Conservation (phyloP, 2,113 vertebrate genomes). For the Ursus arctos region DNA sequence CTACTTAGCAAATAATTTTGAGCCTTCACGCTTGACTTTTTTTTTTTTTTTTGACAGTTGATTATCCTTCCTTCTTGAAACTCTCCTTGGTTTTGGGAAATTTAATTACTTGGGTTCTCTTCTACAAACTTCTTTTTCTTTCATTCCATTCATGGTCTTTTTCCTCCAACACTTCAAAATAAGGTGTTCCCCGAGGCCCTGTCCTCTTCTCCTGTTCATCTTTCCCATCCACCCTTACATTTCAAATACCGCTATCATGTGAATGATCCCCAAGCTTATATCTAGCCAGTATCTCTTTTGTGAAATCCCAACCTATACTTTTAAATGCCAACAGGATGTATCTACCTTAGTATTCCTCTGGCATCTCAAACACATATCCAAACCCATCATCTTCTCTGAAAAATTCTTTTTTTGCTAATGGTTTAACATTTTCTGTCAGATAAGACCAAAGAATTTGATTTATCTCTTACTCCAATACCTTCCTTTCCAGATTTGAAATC, state of each 20-base stretch:
- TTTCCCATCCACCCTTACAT: neutral
- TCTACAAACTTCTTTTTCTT: neutral
- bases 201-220: neutral
- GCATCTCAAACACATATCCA: neutral
- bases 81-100: neutral
- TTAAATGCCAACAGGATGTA: neutral
- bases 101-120: neutral
- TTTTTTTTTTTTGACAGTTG: constrained; percentile 10
- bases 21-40: neutral
- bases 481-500: constrained; percentile 2
- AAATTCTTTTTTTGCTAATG: neutral
- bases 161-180: neutral
- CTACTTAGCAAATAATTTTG: neutral
- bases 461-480: neutral
- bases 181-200: neutral
- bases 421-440: constrained; percentile 36
- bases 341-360: neutral
- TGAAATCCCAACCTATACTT: neutral
- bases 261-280: neutral
- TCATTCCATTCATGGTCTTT: neutral
- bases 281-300: neutral
- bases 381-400: neutral
- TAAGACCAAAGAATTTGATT: neutral
- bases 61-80: constrained; percentile 29
- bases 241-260: neutral